phyloP scores from a whole-genome alignment of 2,888 invertebrate species.

The Oscheius onirici region DNA sequence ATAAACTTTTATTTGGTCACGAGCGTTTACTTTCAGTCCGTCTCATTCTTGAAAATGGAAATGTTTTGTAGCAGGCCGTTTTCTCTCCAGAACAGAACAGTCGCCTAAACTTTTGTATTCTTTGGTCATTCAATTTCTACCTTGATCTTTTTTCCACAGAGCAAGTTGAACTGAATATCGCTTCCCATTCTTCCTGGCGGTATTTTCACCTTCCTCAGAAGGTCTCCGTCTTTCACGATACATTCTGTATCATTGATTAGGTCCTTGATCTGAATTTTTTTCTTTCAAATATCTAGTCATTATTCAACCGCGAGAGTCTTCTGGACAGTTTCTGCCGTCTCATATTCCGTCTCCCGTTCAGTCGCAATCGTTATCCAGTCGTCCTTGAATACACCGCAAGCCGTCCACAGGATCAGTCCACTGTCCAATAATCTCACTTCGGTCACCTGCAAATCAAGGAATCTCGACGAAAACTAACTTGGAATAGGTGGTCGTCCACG shows the following conservation, averaged over 20 bases:
- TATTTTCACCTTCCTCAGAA: too few relatives aligned
- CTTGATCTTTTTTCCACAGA: too few relatives aligned
- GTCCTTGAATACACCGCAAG: not conserved
- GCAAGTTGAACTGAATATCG: too few relatives aligned
- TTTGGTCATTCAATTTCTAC: too few relatives aligned
- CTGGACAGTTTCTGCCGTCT: not conserved
- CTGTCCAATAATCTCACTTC: not conserved
- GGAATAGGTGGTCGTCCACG: not conserved
- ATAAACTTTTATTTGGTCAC: too few relatives aligned
- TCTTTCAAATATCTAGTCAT: not conserved
- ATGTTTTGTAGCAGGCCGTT: too few relatives aligned
- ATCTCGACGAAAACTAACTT: not conserved
- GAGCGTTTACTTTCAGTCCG: too few relatives aligned
- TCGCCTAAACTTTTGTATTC: too few relatives aligned
- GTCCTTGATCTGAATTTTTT: too few relatives aligned
- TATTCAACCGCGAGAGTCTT: not conserved
- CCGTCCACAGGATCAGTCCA: conserved; percentile 5
- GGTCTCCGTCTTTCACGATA: not conserved
- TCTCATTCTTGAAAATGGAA: too few relatives aligned
- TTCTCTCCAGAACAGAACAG: too few relatives aligned
- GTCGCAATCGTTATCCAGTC: not conserved
- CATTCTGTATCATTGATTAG: not conserved
- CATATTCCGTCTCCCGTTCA: not conserved
- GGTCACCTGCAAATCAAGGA: not conserved
- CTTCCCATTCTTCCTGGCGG: too few relatives aligned